These are phyloP conservation scores for Plagiodera versicolora DNA, from an alignment of 2,888 invertebrate genomes.

Conservation along the genomic window DNA sequence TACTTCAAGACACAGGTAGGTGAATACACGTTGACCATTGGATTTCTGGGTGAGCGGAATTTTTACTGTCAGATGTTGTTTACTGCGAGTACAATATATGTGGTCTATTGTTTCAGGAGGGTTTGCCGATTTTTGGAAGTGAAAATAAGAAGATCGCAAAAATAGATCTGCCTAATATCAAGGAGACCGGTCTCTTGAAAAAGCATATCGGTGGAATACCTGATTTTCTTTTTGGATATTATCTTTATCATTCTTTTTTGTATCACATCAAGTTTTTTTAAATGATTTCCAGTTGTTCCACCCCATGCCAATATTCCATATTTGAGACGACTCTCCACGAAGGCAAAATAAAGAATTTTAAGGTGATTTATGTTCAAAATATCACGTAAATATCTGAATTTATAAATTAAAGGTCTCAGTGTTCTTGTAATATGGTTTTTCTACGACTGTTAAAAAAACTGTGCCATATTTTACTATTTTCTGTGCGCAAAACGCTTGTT, in stretches of 20 bases:
- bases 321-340: background rate
- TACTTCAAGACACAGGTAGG: background rate
- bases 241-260: conserved; percentile 1
- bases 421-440: background rate
- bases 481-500: no score
- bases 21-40: conserved; percentile 3
- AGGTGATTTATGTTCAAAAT: background rate
- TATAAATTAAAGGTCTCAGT: conserved; percentile 1
- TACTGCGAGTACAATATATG: background rate
- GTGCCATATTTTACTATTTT: no score
- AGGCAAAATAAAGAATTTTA: background rate
- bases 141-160: background rate
- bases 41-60: conserved; percentile 3
- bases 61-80: background rate
- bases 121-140: background rate
- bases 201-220: background rate
- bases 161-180: conserved; percentile 2
- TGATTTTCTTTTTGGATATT: background rate
- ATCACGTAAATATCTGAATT: background rate
- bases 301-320: conserved; percentile 5
- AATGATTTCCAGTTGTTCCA: background rate
- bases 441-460: no score
- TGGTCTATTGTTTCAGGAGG: background rate
- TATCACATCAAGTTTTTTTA: background rate
- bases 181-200: background rate